Evolutionary conservation across 30 jellyfish, hydroid and myxozoan species (phyloP), one percentile per base, ranked within the genome.

Genomic region (Turritopsis rubra): DNA sequence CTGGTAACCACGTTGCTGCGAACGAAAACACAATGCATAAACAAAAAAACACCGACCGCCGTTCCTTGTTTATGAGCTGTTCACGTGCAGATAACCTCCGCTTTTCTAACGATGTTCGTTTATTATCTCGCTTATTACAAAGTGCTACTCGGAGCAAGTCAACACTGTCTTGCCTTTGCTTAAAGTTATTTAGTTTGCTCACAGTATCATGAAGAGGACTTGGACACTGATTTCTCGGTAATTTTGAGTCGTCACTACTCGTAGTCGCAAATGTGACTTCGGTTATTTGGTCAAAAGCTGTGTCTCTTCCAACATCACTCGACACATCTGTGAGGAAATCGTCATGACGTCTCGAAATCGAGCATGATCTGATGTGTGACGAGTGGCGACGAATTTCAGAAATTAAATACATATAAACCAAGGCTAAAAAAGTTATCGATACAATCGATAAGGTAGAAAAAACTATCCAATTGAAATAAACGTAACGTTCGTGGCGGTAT

Each of bases 1-100:
- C 87, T 21, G 87, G 87, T 79, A 80, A 30, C 87, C 87, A 80
- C 22, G 66, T 30, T 53, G 77, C 79, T 18, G 79, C 54, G 28
- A 80, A 80, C 7, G 65, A 30, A 22, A 80, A 18, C 21, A 80
- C 87, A 65, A 80, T 52, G n/a, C 87, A 24, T 18, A 80, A 65
- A 26, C 87, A 80, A n/a, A 80, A 65, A 7, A 41, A 80, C 1
- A 80, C 87, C 23, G 87, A 80, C 26, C 81, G 81, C 8, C 87
- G 31, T 26, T 80, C 87, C 20, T 53, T 80, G 21, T 65, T 53
- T 5, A 80, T 53, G 26, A 80, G 65, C 21, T 80, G 79, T 26
- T 27, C 81, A 25, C 87, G 87, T 7, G 77, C 87, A 4, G 87
- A 53, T n/a, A 53, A 28, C 81, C 87, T 27, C 0, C 87, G 28